Conservation (phyloP, 2,888 invertebrate genomes). For the Eucera pruinosa region DNA sequence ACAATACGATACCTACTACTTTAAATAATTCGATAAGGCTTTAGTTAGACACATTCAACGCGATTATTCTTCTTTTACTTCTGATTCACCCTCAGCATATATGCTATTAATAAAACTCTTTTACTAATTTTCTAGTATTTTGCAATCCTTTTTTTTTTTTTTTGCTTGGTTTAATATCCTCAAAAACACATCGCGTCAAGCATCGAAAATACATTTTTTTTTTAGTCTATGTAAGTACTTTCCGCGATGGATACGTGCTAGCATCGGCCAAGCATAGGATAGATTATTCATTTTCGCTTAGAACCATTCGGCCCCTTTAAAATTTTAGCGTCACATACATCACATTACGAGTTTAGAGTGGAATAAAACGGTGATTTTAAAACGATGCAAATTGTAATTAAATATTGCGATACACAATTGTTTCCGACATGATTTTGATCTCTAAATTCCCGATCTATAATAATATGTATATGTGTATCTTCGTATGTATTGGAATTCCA, state of each 20-base stretch:
- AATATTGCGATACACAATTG: too few relatives aligned
- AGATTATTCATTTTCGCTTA: too few relatives aligned
- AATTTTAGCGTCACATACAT: too few relatives aligned
- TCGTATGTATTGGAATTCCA: too few relatives aligned
- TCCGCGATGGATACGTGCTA: constrained; percentile 53
- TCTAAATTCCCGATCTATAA: too few relatives aligned
- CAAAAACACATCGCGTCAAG: constrained; percentile 58
- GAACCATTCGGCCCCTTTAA: too few relatives aligned
- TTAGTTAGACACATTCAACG: constrained; percentile 51
- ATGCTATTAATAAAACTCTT: constrained; percentile 35
- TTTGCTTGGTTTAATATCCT: constrained; percentile 32
- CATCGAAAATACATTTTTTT: constrained; percentile 52
- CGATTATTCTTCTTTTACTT: constrained; percentile 39
- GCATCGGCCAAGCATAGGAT: too few relatives aligned
- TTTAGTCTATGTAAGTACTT: constrained; percentile 55
- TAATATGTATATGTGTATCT: too few relatives aligned
- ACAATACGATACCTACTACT: constrained; percentile 39
- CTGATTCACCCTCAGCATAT: constrained; percentile 33
- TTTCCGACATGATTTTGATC: too few relatives aligned
- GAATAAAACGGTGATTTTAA: too few relatives aligned
- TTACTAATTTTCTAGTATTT: not conserved
- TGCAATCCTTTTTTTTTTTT: not conserved
- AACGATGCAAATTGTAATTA: too few relatives aligned
- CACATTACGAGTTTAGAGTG: too few relatives aligned
- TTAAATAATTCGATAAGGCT: constrained; percentile 57